A percentile compares a stretch with the other conserved stretches of the same genome.
Conservation (phyloP, 1,140 invertebrate genomes). For the Aplysia californica region DNA sequence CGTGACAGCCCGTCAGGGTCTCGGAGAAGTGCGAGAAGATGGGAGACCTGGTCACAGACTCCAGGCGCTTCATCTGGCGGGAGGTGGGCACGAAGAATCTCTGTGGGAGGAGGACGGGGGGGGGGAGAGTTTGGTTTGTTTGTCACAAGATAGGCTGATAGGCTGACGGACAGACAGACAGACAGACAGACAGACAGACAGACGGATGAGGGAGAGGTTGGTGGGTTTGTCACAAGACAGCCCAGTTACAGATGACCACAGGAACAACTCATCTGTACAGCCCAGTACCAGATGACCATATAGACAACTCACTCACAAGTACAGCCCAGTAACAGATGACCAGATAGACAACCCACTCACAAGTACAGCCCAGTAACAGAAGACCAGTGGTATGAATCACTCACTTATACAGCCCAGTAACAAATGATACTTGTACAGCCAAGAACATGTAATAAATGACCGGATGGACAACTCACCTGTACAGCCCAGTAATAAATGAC, state of each 20-base stretch:
- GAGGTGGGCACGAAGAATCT: conserved; percentile 89
- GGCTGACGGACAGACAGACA: conserved; percentile 64
- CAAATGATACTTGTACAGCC: too few relatives aligned
- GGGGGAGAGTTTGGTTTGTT: too few relatives aligned
- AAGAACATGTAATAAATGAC: background rate
- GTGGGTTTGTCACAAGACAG: too few relatives aligned
- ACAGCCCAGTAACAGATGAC: background rate
- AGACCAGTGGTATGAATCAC: background rate
- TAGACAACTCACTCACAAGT: background rate
- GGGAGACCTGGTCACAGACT: conserved; percentile 67
- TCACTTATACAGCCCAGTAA: conserved; percentile 38
- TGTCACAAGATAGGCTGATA: too few relatives aligned
- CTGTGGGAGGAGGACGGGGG: conserved; percentile 74
- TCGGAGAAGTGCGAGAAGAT: conserved; percentile 70
- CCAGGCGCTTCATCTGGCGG: conserved; percentile 69
- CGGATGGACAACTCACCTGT: background rate
- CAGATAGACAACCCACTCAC: too few relatives aligned
- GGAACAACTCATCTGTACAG: background rate
- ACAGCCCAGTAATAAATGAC: background rate
- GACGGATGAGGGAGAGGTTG: background rate
- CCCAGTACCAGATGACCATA: too few relatives aligned
- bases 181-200: background rate
- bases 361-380: background rate
- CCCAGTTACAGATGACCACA: background rate
- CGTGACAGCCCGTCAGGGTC: conserved; percentile 67